Evolutionary conservation across 2,113 vertebrate genomes (phyloP).

Genomic region (Pseudopodoces humilis): DNA sequence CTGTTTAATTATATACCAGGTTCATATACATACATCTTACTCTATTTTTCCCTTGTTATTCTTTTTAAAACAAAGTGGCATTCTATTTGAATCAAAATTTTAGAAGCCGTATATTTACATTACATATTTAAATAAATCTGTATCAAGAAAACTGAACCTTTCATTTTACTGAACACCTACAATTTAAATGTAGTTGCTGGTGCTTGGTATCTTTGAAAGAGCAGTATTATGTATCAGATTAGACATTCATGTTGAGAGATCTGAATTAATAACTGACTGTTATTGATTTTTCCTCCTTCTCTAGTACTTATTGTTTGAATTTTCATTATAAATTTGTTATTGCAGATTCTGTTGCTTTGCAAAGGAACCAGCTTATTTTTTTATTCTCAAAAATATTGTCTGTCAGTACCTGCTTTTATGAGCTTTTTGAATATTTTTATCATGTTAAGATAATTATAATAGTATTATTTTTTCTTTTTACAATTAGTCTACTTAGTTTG

Average conservation of each 20-base stretch:
- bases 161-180: neutral
- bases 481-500: neutral
- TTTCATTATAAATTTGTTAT: neutral
- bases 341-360: neutral
- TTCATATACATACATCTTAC: neutral
- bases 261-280: neutral
- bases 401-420: neutral
- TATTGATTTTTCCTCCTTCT: neutral
- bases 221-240: neutral
- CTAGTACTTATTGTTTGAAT: neutral
- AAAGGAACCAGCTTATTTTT: neutral
- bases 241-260: neutral
- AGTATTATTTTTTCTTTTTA: neutral
- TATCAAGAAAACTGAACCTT: neutral
- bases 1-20: neutral
- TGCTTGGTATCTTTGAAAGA: neutral
- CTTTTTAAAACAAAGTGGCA: neutral
- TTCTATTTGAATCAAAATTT: neutral
- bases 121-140: neutral
- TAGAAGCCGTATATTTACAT: neutral
- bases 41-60: neutral
- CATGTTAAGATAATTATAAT: neutral
- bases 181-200: neutral
- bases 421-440: neutral
- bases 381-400: neutral